A percentile compares a stretch with the other conserved stretches of the same genome.
Evolutionary conservation across 2,888 invertebrate species (phyloP).

Genomic region (Phaedon cochleariae): DNA sequence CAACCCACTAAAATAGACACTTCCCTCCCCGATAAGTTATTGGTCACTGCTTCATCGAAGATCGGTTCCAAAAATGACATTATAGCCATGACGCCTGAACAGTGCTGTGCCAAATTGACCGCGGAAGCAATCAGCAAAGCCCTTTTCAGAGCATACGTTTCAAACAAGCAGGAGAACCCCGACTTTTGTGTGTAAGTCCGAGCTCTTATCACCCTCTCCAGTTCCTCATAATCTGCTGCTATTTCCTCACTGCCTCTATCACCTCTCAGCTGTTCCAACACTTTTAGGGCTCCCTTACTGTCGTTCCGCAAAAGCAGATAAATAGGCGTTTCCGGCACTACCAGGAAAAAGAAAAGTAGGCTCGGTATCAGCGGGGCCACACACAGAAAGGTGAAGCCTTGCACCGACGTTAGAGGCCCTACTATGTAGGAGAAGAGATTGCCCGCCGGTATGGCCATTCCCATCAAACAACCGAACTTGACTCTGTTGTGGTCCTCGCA

Average conservation of each 20-base stretch:
- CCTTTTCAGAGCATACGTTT: neutral
- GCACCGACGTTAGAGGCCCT: conserved; percentile 31
- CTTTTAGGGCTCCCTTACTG: neutral
- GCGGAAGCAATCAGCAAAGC: conserved; percentile 21
- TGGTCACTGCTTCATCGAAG: conserved; percentile 13
- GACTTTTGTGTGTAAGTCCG: neutral
- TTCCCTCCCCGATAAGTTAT: conserved; percentile 18
- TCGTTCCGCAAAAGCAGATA: conserved; percentile 11
- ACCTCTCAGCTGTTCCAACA: neutral
- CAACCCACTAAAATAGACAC: conserved; percentile 21
- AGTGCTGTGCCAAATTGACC: neutral
- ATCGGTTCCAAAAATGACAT: conserved; percentile 24
- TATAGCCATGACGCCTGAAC: conserved; percentile 15
- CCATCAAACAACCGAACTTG: conserved; percentile 65
- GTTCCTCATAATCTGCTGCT: neutral
- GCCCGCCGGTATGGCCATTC: conserved; percentile 23
- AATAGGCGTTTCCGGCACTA: conserved; percentile 36
- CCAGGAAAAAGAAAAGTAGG: conserved; percentile 3
- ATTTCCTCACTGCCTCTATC: neutral
- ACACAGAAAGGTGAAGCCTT: conserved; percentile 20
- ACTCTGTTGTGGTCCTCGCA: conserved; percentile 67
- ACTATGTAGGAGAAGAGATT: conserved; percentile 27
- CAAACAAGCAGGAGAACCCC: neutral
- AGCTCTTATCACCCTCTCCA: conserved; percentile 70
- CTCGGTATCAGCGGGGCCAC: conserved; percentile 25